A percentile compares a stretch with the other conserved stretches of the same genome.
Conservation (phyloP, 2,888 invertebrate genomes). For the Antheraea yamamai region DNA sequence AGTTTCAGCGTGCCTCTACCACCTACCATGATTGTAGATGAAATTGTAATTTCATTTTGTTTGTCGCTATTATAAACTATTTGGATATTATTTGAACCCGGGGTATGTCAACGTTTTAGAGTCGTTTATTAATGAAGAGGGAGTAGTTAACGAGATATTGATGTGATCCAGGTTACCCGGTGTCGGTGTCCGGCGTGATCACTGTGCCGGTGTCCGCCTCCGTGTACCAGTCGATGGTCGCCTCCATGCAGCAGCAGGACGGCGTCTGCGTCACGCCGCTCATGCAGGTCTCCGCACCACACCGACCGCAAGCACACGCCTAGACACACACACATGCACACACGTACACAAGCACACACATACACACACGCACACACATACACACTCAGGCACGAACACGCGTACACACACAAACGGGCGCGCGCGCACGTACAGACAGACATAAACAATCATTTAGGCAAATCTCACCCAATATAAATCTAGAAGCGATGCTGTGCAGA, state of each 20-base stretch:
- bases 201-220: constrained; percentile 97
- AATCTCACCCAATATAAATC: no score
- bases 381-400: neutral
- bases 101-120: no score
- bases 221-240: constrained; percentile 98
- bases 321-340: constrained; percentile 4
- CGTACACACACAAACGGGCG: neutral
- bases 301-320: constrained; percentile 10
- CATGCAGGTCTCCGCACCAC: constrained; percentile 84
- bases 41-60: no score
- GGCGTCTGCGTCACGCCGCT: constrained; percentile 93
- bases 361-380: neutral
- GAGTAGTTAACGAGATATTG: no score
- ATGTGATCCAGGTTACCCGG: constrained; percentile 84
- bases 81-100: no score
- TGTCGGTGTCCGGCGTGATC: constrained; percentile 95
- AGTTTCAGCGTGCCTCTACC: no score
- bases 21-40: no score
- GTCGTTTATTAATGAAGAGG: no score
- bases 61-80: no score
- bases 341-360: no score
- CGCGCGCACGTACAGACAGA: neutral
- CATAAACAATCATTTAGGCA: neutral
- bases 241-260: constrained; percentile 92
- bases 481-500: no score